Conservation (phyloP, 1,140 invertebrate species). For the Bombus impatiens region DNA sequence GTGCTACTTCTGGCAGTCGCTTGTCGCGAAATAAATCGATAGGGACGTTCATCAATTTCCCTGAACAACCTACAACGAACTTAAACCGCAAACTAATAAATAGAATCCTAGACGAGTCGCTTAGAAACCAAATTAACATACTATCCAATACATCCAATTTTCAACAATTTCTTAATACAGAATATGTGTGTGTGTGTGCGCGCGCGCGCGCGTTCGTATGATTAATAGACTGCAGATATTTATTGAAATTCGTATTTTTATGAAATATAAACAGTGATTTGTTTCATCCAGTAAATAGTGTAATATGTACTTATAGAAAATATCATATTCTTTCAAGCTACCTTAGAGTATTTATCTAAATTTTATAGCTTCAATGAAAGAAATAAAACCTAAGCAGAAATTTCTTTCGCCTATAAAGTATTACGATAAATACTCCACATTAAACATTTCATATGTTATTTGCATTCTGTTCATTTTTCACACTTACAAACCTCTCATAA, state of each 20-base stretch:
- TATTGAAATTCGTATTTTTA: not conserved
- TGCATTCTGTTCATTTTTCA: not conserved
- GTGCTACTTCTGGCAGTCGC: not conserved
- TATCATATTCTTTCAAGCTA: too few relatives aligned
- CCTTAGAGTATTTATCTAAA: too few relatives aligned
- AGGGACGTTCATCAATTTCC: slow-evolving; percentile 6
- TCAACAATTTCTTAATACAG: not conserved
- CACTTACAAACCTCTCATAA: too few relatives aligned
- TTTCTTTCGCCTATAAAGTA: too few relatives aligned
- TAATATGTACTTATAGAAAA: too few relatives aligned
- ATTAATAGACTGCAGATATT: not conserved
- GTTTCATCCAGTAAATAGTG: too few relatives aligned
- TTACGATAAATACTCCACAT: not conserved
- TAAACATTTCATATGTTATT: not conserved
- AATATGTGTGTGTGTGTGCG: too few relatives aligned
- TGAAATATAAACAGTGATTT: not conserved
- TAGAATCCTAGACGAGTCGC: not conserved
- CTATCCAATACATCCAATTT: not conserved
- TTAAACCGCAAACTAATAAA: not conserved
- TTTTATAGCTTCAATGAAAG: too few relatives aligned
- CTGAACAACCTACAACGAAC: too few relatives aligned
- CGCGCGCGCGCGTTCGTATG: not conserved
- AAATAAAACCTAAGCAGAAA: not conserved
- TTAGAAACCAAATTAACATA: not conserved
- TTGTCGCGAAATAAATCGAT: not conserved